Conservation (phyloP, 1,140 invertebrate genomes). For the Nymphalis io region DNA sequence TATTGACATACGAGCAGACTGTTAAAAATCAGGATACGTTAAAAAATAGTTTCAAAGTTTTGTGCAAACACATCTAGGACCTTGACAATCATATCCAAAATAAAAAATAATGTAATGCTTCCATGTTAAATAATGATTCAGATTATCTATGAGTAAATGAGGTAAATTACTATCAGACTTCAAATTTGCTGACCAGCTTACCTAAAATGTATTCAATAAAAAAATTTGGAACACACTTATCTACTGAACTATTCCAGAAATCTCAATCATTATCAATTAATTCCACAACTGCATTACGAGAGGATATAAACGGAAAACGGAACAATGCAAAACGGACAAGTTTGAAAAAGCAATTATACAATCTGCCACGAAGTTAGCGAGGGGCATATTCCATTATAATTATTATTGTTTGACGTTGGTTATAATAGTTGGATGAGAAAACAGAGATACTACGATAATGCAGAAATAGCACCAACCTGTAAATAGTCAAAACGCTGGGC, state of each 20-base stretch:
- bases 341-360: constrained; percentile 8
- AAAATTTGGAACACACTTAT: not conserved
- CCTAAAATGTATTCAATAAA: not conserved
- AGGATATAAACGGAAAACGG: constrained; percentile 5
- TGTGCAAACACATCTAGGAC: too few species aligned
- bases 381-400: constrained; percentile 9
- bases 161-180: too few species aligned
- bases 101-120: too few species aligned
- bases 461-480: too few species aligned
- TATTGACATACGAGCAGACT: too few species aligned
- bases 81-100: too few species aligned
- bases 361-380: not conserved
- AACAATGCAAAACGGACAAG: not conserved
- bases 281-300: constrained; percentile 1
- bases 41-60: too few species aligned
- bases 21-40: too few species aligned
- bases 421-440: constrained; percentile 10
- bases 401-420: constrained; percentile 18
- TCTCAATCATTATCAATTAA: constrained; percentile 6
- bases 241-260: not conserved
- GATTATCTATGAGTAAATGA: too few species aligned
- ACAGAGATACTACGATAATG: not conserved
- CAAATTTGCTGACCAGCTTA: too few species aligned
- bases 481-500: too few species aligned
- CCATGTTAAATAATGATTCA: not conserved